A percentile compares a stretch with the other conserved stretches of the same genome.
phyloP scores from a whole-genome alignment of 2,113 vertebrate genomes.

The Otocyon megalotis region DNA sequence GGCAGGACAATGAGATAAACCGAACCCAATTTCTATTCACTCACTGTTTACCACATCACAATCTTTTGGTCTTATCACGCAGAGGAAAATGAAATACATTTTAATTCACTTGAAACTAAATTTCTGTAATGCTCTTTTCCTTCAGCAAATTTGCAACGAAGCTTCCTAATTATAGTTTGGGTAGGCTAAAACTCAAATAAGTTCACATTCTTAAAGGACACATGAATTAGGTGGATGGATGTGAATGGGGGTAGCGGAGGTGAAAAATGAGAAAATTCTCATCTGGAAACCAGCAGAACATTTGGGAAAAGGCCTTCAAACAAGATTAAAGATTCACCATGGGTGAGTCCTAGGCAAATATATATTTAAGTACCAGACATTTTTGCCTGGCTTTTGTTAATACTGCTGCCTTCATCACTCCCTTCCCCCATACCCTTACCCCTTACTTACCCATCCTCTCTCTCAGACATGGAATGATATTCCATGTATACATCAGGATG shows the following conservation, averaged over 20 bases:
- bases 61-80: not conserved
- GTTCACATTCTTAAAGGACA: not conserved
- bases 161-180: not conserved
- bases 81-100: constrained; percentile 40
- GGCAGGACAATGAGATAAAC: not conserved
- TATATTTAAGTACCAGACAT: not conserved
- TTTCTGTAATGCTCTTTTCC: not conserved
- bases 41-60: not conserved
- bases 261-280: not conserved
- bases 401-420: not conserved
- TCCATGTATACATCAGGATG: not conserved
- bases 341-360: not conserved
- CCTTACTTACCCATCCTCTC: not conserved
- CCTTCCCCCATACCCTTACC: not conserved
- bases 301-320: not conserved
- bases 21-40: not conserved
- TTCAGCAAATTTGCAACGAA: not conserved
- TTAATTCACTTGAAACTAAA: constrained; percentile 43
- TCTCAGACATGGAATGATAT: not conserved
- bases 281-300: not conserved
- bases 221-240: not conserved
- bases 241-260: not conserved
- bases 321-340: not conserved
- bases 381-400: not conserved
- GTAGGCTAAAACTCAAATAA: not conserved